Evolutionary conservation across 1,140 invertebrate genomes (phyloP).

Genomic region (Drosophila subobscura): DNA sequence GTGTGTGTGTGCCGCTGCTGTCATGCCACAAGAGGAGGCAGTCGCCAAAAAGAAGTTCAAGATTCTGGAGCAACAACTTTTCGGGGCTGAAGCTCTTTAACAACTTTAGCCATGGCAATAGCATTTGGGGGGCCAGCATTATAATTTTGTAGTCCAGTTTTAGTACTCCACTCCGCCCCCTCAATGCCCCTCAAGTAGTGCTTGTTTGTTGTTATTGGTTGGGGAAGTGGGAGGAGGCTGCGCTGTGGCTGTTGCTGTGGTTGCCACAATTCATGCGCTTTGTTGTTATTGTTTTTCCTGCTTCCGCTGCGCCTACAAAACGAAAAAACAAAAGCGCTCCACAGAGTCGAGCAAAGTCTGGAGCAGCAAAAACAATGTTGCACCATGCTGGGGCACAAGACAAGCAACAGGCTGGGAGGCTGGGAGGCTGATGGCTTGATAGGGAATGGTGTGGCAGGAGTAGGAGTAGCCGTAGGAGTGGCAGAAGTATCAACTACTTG

Average conservation of each 20-base stretch:
- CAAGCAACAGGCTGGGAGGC: constrained; percentile 68
- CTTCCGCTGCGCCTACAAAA: constrained; percentile 69
- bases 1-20: too few relatives aligned
- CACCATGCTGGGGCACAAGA: constrained; percentile 60
- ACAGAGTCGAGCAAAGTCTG: constrained; percentile 23
- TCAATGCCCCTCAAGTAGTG: constrained; percentile 11
- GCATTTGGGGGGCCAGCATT: constrained; percentile 17
- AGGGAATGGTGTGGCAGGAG: constrained; percentile 9
- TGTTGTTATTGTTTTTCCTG: constrained; percentile 72
- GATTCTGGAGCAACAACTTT: constrained; percentile 5
- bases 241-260: constrained; percentile 11
- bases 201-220: constrained; percentile 58
- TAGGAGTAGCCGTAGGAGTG: constrained; percentile 21
- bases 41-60: constrained; percentile 36
- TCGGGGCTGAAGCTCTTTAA: background rate
- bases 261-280: constrained; percentile 68
- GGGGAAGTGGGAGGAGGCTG: background rate
- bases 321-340: constrained; percentile 36
- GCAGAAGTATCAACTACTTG: constrained; percentile 50
- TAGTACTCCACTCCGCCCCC: constrained; percentile 16
- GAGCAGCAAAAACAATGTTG: constrained; percentile 61
- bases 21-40: constrained; percentile 3
- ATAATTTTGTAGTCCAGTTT: constrained; percentile 65
- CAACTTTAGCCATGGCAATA: constrained; percentile 13
- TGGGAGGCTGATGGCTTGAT: constrained; percentile 1